Evolutionary conservation across 1,140 invertebrate genomes (phyloP).

Genomic region (Phocides pigmalion): DNA sequence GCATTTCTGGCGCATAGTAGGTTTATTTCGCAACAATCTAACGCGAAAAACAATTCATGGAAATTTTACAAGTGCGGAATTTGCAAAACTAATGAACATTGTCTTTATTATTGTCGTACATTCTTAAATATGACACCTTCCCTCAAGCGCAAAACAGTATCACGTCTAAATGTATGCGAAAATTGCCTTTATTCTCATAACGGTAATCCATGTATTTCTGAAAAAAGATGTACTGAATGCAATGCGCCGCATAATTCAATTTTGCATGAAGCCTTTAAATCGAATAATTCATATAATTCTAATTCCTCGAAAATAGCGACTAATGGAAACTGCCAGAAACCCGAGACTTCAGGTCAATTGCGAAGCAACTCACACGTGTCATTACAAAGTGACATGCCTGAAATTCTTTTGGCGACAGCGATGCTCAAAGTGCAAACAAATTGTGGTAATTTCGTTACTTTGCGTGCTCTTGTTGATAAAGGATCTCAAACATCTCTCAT

Average conservation of each 20-base stretch:
- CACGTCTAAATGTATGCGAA: conserved; percentile 6
- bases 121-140: conserved; percentile 14
- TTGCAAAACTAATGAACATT: conserved; percentile 13
- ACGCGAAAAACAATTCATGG: conserved; percentile 1
- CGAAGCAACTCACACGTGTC: conserved; percentile 27
- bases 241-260: conserved; percentile 26
- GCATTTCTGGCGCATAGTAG: conserved; percentile 9
- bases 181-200: conserved; percentile 32
- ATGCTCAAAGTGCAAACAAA: conserved; percentile 25
- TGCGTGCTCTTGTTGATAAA: conserved; percentile 5
- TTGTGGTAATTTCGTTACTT: conserved; percentile 1
- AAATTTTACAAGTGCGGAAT: conserved; percentile 18
- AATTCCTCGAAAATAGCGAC: not conserved
- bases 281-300: conserved; percentile 4
- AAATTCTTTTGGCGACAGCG: conserved; percentile 36
- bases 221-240: conserved; percentile 34
- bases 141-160: conserved; percentile 2
- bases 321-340: conserved; percentile 2
- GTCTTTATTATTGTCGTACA: conserved; percentile 4
- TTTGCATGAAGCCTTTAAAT: conserved; percentile 36
- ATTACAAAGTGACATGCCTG: conserved; percentile 11
- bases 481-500: conserved; percentile 12
- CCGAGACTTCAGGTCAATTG: conserved; percentile 2
- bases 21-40: conserved; percentile 14
- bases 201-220: conserved; percentile 27